A percentile compares a stretch with the other conserved stretches of the same genome.
These are phyloP conservation scores for Papilio demoleus DNA, from an alignment of 2,888 invertebrate genomes.

Conservation along the genomic window DNA sequence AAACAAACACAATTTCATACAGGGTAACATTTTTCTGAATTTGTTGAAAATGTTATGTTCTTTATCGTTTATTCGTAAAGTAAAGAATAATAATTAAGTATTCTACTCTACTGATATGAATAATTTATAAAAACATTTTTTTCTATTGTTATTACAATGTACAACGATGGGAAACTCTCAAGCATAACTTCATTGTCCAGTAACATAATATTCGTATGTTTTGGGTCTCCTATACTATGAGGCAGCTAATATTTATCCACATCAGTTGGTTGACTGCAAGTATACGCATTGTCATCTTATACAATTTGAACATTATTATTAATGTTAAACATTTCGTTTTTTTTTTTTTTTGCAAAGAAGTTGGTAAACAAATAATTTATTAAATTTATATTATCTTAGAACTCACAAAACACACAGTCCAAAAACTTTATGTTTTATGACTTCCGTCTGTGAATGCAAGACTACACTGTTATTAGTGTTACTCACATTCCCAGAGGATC, in stretches of 20 bases:
- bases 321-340: neutral
- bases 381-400: neutral
- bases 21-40: no score
- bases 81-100: neutral
- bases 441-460: no score
- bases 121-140: slow-evolving; percentile 4
- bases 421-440: no score
- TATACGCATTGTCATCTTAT: neutral
- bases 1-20: neutral
- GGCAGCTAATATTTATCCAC: neutral
- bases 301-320: neutral
- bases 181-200: slow-evolving; percentile 33
- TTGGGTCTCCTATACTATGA: neutral
- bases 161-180: slow-evolving; percentile 34
- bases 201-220: slow-evolving; percentile 20
- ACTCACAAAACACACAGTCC: no score
- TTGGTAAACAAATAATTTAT: neutral
- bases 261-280: neutral
- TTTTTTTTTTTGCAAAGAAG: neutral
- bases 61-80: neutral
- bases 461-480: no score
- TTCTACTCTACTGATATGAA: neutral
- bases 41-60: neutral
- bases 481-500: no score
- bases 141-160: slow-evolving; percentile 2